These are phyloP conservation scores for Hypothenemus hampei DNA, from an alignment of 1,140 invertebrate genomes.

Conservation along the genomic window DNA sequence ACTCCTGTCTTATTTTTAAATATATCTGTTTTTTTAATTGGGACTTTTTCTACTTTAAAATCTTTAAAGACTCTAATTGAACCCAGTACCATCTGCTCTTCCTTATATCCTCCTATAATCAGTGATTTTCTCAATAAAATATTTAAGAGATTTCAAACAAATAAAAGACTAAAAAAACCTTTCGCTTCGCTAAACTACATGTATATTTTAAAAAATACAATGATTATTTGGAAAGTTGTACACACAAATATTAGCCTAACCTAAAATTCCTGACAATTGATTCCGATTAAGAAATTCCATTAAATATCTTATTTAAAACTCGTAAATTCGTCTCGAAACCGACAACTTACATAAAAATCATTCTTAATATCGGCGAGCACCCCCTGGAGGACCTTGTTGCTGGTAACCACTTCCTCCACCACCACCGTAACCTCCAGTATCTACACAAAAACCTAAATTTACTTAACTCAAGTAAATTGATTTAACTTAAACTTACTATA, in stretches of 20 bases:
- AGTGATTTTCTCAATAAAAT: too few species aligned
- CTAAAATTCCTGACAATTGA: background rate
- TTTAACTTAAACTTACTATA: conserved; percentile 52
- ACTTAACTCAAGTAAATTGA: background rate
- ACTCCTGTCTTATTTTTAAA: too few species aligned
- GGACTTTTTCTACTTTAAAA: too few species aligned
- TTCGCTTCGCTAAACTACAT: background rate
- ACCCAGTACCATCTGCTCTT: too few species aligned
- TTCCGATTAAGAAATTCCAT: background rate
- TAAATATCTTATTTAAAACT: background rate
- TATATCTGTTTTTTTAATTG: too few species aligned
- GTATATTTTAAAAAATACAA: background rate
- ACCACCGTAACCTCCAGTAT: conserved; percentile 23
- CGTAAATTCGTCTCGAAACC: background rate
- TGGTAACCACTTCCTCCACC: conserved; percentile 25
- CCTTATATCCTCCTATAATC: too few species aligned
- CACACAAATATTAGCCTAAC: background rate
- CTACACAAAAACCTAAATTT: conserved; percentile 26
- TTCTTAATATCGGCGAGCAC: background rate
- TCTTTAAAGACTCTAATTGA: too few species aligned
- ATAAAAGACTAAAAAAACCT: too few species aligned
- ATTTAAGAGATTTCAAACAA: too few species aligned
- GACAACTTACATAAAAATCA: background rate
- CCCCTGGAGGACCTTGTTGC: background rate
- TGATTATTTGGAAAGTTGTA: background rate